Base-by-base conservation (phyloP, 1,140 invertebrate species). In the Atta cephalotes region DNA sequence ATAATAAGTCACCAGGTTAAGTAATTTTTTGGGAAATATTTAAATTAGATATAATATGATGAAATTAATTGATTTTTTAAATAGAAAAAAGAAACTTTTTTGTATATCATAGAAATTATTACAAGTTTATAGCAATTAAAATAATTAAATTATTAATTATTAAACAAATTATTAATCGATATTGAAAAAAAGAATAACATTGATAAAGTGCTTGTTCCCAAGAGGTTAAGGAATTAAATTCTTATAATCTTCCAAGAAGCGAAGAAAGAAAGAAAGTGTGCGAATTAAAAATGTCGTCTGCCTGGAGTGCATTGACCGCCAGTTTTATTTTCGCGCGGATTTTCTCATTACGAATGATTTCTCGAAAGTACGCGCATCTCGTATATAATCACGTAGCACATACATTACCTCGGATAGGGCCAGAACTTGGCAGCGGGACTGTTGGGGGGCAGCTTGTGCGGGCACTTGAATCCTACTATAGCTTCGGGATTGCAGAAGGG, bases 401-500 rank as follows among this genome's bases (percentile, higher is more conserved):
- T 71, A 25, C 35, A 21, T 82, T 91, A 95, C 95, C 95, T 96
- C 14, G 98, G 98, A 96, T 97, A 98, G 0, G 98, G 98, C 97
- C 97, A 98, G 96, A 98, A 99, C 93, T 97, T 97, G 86, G 98
- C 97, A 28, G 98, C 96, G 87, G 97, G 96, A 58, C 97, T 97
- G 92, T 97, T 96, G n/a, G 97, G 96, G 86, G 97, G 97, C 56
- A 98, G 96, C 93, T 98, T 97, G 1, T 96, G 96, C 12, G 98
- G 98, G 90, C 97, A 98, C 91, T 97, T 98, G 96, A 98, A 98
- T 79, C 97, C 97, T 74, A 98, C 96, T 71, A 98, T 96, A 89
- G 97, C 97, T 96, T 98, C 98, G 71, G 98, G 98, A 93, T 98
- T 98, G 95, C 98, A 99, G 92, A 96, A 96, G 63, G 98, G 97